These are phyloP conservation scores for Kryptopterus vitreolus DNA, from an alignment of 2,797 vertebrate species.

Conservation along the genomic window DNA sequence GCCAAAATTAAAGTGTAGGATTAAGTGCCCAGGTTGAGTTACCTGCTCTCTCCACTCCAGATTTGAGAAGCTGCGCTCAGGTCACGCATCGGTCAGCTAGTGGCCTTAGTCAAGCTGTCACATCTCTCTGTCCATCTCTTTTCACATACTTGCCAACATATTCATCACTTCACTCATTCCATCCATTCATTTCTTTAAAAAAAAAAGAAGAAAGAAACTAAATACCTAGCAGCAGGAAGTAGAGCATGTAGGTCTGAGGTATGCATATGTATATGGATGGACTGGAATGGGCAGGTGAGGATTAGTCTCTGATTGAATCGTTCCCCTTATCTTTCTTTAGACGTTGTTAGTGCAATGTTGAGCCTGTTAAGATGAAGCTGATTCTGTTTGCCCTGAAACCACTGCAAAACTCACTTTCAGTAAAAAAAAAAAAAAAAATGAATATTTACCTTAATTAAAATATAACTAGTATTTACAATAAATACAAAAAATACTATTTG, in stretches of 20 bases:
- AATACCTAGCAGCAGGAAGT: constrained; percentile 37
- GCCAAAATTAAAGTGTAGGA: constrained; percentile 65
- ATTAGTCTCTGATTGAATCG: constrained; percentile 58
- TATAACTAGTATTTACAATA: neutral
- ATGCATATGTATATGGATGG: constrained; percentile 48
- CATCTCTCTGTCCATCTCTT: constrained; percentile 30
- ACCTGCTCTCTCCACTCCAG: constrained; percentile 57
- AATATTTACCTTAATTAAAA: neutral
- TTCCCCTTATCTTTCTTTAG: constrained; percentile 55
- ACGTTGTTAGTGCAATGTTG: constrained; percentile 47
- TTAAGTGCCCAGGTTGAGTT: constrained; percentile 69
- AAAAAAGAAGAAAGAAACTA: constrained; percentile 32
- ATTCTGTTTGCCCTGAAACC: constrained; percentile 48
- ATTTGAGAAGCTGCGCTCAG: constrained; percentile 54
- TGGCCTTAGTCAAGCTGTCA: constrained; percentile 50
- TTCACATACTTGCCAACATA: constrained; percentile 15
- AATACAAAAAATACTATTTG: too few relatives aligned
- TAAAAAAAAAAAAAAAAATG: too few relatives aligned
- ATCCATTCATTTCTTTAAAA: constrained; percentile 31
- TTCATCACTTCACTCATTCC: constrained; percentile 37
- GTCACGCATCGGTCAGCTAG: constrained; percentile 60
- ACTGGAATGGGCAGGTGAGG: constrained; percentile 54
- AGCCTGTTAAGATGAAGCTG: constrained; percentile 54
- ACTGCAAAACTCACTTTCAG: neutral
- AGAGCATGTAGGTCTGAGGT: constrained; percentile 36